Evolutionary conservation across 1,140 invertebrate species (phyloP), one percentile per base, ranked within the genome.

Genomic region (Zaprionus tsacasi): DNA sequence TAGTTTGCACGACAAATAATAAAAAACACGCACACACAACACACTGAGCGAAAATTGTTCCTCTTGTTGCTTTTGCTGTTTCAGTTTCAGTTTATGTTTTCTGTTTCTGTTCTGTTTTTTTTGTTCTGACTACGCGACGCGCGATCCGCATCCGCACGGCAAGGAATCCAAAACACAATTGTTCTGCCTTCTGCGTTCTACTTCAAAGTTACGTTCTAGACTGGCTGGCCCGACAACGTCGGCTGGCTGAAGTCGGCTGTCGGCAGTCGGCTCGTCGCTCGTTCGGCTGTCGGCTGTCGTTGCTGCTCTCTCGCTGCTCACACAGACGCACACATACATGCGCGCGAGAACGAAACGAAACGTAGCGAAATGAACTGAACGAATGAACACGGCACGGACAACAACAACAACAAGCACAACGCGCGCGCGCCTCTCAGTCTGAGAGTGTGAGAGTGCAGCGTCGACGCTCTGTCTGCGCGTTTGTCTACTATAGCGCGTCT

Each of bases 131-230:
- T 76, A 87, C 82, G 82, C 76, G 76, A 78, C 40, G 40, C 75
- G 75, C 81, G 85, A 85, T 90, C 86, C 85, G 85, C 86, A 89
- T 81, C 85, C 85, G 85, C 81, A 89, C 85, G 85, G 86, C 78
- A 89, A 89, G 86, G 70, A 91, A 91, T 91, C 89, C 85, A 91
- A 91, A 91, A 82, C 85, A 89, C 89, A 91, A 91, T 91, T 91
- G 89, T 91, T 91, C 86, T 86, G 82, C 74, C 80, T 78, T 87
- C 70, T 78, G 80, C 83, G 89, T 91, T 91, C 89, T 91, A 85
- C 70, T 79, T 89, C 70, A 77, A 89, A 83, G 81, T 88, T 83
- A 90, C 89, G 85, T 91, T 91, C 88, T 91, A 91, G 83, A 88
- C 85, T 85, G 80, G 72, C 78, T 77, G 69, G 70, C 63, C 68